phyloP scores from a whole-genome alignment of 2,888 invertebrate genomes.

The Papilio demoleus region DNA sequence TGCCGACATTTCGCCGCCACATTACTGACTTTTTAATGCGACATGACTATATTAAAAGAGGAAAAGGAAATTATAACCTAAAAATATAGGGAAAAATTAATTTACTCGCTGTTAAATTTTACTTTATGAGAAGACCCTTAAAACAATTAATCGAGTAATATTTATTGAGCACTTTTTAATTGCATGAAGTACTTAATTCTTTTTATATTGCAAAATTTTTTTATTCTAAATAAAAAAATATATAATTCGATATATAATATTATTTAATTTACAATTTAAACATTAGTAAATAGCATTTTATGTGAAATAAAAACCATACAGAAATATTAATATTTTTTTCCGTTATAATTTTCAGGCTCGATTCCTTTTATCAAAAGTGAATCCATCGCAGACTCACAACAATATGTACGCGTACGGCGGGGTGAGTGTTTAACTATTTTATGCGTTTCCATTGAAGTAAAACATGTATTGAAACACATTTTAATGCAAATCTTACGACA shows the following conservation, averaged over 20 bases:
- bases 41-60: background rate
- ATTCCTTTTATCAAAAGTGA: slow-evolving; percentile 99
- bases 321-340: slow-evolving; percentile 3
- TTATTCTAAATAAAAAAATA: too few relatives aligned
- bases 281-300: background rate
- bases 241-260: too few relatives aligned
- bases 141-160: too few relatives aligned
- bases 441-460: too few relatives aligned
- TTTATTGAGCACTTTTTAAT: too few relatives aligned
- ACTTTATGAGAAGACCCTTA: too few relatives aligned
- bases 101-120: too few relatives aligned
- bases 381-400: slow-evolving; percentile 99
- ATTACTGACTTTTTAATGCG: slow-evolving; percentile 13
- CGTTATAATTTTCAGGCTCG: slow-evolving; percentile 88
- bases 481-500: background rate
- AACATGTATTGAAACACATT: background rate
- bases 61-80: too few relatives aligned
- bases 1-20: background rate
- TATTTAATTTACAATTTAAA: background rate
- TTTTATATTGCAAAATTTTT: too few relatives aligned
- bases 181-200: too few relatives aligned
- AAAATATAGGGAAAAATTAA: too few relatives aligned
- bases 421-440: slow-evolving; percentile 85
- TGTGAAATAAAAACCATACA: background rate
- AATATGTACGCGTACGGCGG: slow-evolving; percentile 98